Evolutionary conservation across 2,113 vertebrate species (phyloP).

Genomic region (Hypocryptadius cinnamomeus): DNA sequence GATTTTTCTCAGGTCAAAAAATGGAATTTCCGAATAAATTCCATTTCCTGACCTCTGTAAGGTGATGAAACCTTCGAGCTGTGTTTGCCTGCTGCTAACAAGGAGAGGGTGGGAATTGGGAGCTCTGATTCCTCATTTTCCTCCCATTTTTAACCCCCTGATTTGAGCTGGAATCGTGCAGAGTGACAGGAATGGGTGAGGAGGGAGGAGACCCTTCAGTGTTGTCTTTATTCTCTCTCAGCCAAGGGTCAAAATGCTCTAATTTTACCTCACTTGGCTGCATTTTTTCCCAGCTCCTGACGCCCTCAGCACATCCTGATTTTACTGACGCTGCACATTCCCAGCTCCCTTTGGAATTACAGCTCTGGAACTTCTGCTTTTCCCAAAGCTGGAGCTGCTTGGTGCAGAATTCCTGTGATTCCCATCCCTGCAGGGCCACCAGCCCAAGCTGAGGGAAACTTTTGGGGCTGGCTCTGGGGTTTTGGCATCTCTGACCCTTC

Average conservation of each 20-base stretch:
- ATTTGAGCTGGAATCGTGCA: fast-evolving
- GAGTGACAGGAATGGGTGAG: background rate
- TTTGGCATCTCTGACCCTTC: background rate
- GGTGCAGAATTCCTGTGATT: background rate
- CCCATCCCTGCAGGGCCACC: background rate
- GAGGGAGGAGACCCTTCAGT: background rate
- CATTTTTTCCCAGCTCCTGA: fast-evolving
- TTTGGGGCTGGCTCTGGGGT: background rate
- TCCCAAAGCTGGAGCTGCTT: background rate
- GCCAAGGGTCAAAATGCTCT: background rate
- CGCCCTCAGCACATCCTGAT: background rate
- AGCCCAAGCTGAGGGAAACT: background rate
- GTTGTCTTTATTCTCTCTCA: background rate
- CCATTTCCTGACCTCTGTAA: background rate
- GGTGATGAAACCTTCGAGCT: background rate
- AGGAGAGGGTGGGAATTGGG: fast-evolving
- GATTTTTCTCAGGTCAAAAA: background rate
- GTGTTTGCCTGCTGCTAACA: background rate
- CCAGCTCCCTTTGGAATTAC: background rate
- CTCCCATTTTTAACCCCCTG: background rate
- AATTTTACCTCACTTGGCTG: background rate
- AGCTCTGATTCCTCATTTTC: background rate
- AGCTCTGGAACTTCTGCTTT: background rate
- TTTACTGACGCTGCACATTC: background rate
- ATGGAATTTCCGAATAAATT: background rate